Evolutionary conservation across 2,888 invertebrate genomes (phyloP).

Genomic region (Oxycera nigricornis): DNA sequence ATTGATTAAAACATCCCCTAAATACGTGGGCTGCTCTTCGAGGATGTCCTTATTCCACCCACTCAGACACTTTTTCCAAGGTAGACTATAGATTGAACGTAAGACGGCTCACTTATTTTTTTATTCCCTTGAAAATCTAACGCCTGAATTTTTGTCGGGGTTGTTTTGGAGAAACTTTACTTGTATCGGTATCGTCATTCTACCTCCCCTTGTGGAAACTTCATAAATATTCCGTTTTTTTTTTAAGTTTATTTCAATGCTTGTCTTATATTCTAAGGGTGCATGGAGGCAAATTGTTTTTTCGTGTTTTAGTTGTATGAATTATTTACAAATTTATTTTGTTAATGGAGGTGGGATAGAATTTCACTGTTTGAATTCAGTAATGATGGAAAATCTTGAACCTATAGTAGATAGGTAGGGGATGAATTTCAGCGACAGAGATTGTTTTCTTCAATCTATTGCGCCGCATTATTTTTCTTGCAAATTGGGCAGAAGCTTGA

Average conservation of each 20-base stretch:
- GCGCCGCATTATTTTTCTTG: neutral
- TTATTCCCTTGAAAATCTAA: conserved; percentile 11
- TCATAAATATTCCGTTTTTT: neutral
- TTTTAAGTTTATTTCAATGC: neutral
- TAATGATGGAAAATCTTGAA: neutral
- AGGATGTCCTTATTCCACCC: neutral
- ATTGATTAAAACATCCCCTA: conserved; percentile 44
- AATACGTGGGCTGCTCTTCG: neutral
- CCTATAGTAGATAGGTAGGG: neutral
- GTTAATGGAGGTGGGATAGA: conserved; percentile 49
- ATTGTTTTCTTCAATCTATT: neutral
- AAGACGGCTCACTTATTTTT: neutral
- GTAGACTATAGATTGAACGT: neutral
- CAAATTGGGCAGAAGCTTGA: too few species aligned
- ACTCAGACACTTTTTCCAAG: neutral
- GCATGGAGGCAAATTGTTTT: conserved; percentile 47
- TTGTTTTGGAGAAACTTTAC: neutral
- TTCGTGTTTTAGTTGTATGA: conserved; percentile 52
- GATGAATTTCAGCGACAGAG: neutral
- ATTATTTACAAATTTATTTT: conserved; percentile 53
- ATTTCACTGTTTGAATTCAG: neutral
- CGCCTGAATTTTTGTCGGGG: conserved; percentile 7
- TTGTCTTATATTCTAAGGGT: neutral
- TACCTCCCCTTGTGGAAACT: neutral
- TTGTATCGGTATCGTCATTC: neutral